Evolutionary conservation across 2,797 vertebrate species (phyloP).

Genomic region (Danio aesculapii): DNA sequence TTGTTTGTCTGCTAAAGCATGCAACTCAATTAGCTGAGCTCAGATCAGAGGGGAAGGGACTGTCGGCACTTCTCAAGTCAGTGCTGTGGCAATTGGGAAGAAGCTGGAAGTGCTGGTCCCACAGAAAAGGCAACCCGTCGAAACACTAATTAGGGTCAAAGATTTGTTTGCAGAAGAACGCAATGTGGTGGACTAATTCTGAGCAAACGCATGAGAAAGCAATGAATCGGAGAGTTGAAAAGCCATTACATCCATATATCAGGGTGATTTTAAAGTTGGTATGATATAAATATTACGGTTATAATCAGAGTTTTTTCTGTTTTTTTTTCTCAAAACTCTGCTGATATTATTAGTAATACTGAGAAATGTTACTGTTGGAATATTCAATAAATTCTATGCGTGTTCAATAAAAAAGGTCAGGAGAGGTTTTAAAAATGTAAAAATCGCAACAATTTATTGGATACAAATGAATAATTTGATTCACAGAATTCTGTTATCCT

Average conservation of each 20-base stretch:
- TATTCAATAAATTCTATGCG: no score
- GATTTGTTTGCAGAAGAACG: constrained; percentile 71
- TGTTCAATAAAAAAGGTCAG: no score
- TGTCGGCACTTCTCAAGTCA: constrained; percentile 29
- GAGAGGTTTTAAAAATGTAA: no score
- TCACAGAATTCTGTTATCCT: no score
- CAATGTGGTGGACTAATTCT: constrained; percentile 74
- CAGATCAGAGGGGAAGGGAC: background rate
- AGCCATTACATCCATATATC: background rate
- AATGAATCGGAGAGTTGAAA: constrained; percentile 4
- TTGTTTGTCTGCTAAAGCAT: background rate
- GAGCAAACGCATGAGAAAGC: constrained; percentile 62
- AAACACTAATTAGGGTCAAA: constrained; percentile 60
- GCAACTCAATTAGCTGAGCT: constrained; percentile 28
- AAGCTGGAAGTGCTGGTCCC: constrained; percentile 61
- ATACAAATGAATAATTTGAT: no score
- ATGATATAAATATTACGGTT: background rate
- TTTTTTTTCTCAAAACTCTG: background rate
- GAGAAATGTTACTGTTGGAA: background rate
- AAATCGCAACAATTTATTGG: no score
- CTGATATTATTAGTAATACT: background rate
- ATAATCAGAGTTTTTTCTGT: background rate
- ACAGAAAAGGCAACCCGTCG: constrained; percentile 65
- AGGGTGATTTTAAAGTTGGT: background rate
- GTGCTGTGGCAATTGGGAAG: constrained; percentile 66